Base-by-base conservation (phyloP, 2,113 vertebrate species). In the Himantopus leucocephalus region DNA sequence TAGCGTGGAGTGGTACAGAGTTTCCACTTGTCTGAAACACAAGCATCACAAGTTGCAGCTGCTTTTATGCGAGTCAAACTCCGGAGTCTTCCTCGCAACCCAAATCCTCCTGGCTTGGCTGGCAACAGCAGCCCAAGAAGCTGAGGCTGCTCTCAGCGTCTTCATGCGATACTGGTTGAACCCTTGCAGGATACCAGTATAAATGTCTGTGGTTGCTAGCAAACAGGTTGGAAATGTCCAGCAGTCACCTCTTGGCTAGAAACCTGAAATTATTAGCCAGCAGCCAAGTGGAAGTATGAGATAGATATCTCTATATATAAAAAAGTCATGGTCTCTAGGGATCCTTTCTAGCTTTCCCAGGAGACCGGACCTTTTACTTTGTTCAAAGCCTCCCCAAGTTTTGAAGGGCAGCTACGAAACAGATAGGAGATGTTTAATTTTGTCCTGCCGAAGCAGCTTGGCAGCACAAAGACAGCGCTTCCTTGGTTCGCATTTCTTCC, bases 401-500 rank as follows among this genome's bases (percentile, higher is more conserved):
- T 58, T 41, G 66, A 73, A 73, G 21, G 26, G 29, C 21, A 58
- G 60, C 47, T 63, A 48, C 48, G 66, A 80, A 94, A 92, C 2
- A 5, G n/a, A 14, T 15, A 45, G 56, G 58, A 47, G 60, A 81
- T 39, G 35, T 27, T 63, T 59, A 17, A 68, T 91, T 74, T 63
- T 5, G 3, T 50, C 71, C 34, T 58, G 8, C 43, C 1, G 4
- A 37, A 86, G 68, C 24, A 76, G 35, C 70, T 32, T 34, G 58
- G 29, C 58, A 39, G 62, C 41, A 21, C 0, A 0, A 50, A 62
- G 72, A 6, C 7, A 35, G 27, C 0, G 0, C 64, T 93, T 56
- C 76, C 58, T 85, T 26, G 81, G 35, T 76, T 72, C 56, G 53
- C 37, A 12, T 82, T 91, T 87, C 78, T 82, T 60, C 74, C 50